Conservation (phyloP, 2,113 vertebrate genomes). For the Scomber colias region DNA sequence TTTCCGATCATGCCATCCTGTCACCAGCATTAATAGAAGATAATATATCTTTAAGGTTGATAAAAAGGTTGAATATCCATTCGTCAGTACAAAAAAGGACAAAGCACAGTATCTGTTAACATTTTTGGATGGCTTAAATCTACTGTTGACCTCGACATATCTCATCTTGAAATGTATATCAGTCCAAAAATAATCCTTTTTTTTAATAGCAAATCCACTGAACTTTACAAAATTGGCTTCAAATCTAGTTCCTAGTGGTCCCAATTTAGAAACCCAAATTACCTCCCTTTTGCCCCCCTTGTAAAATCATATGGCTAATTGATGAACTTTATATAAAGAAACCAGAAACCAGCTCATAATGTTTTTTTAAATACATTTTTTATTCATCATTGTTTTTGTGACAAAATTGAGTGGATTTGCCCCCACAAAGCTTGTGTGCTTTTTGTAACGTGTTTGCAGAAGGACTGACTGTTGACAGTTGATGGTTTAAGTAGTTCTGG, state of each 20-base stretch:
- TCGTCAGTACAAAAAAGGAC: too few relatives aligned
- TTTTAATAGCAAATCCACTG: too few relatives aligned
- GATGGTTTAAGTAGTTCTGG: constrained; percentile 49
- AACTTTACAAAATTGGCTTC: neutral
- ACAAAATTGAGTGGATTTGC: constrained; percentile 34
- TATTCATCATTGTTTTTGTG: neutral
- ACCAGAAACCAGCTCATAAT: neutral
- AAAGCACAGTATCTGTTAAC: too few relatives aligned
- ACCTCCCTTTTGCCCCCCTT: neutral
- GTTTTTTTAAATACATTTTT: neutral
- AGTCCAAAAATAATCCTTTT: too few relatives aligned
- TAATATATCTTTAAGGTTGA: too few relatives aligned
- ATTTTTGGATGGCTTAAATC: neutral
- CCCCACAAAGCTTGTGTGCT: constrained; percentile 42
- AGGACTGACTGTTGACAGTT: constrained; percentile 38
- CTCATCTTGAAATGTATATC: neutral
- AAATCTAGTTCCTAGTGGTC: too few relatives aligned
- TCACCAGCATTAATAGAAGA: too few relatives aligned
- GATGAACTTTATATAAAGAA: neutral
- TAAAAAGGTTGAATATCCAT: too few relatives aligned
- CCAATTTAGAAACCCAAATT: too few relatives aligned
- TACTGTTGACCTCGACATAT: too few relatives aligned
- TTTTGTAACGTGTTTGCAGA: constrained; percentile 1
- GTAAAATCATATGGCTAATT: too few relatives aligned
- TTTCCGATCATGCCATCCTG: neutral